A percentile compares a stretch with the other conserved stretches of the same genome.
Conservation (phyloP, 1,140 invertebrate genomes). For the Anagrus nilaparvatae region DNA sequence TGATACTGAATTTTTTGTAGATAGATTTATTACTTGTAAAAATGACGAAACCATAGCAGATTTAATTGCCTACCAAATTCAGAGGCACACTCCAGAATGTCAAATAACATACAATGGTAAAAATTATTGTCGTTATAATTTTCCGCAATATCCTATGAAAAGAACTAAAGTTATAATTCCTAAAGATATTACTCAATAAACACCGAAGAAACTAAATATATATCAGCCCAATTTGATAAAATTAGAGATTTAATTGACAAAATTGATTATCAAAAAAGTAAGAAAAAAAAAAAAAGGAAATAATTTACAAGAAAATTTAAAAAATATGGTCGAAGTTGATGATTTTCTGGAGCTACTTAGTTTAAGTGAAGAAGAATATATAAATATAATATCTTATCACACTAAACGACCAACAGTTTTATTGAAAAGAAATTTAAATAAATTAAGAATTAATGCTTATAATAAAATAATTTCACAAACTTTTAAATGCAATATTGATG, state of each 20-base stretch:
- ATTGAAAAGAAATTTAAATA: constrained; percentile 8
- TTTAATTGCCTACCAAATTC: constrained; percentile 10
- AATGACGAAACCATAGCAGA: constrained; percentile 3
- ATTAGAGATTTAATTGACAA: neutral
- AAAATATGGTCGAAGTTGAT: too few species aligned
- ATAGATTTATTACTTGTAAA: constrained; percentile 10
- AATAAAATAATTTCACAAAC: constrained; percentile 13
- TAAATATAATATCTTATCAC: neutral
- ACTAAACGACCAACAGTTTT: constrained; percentile 10
- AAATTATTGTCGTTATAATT: constrained; percentile 16
- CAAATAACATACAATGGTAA: constrained; percentile 13
- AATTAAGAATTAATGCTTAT: constrained; percentile 12
- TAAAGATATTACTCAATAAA: constrained; percentile 1
- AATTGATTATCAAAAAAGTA: neutral
- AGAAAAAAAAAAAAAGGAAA: neutral
- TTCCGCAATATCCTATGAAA: constrained; percentile 14
- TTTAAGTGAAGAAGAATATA: constrained; percentile 1
- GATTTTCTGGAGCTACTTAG: neutral
- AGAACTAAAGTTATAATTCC: constrained; percentile 15
- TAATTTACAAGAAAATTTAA: too few species aligned
- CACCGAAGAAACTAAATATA: neutral
- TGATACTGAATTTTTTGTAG: neutral
- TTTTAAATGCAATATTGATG: constrained; percentile 13
- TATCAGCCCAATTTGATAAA: neutral
- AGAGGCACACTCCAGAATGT: constrained; percentile 15